Evolutionary conservation across 2,888 invertebrate genomes (phyloP), one percentile per base, ranked within the genome.

Genomic region (Argynnis bischoffii): DNA sequence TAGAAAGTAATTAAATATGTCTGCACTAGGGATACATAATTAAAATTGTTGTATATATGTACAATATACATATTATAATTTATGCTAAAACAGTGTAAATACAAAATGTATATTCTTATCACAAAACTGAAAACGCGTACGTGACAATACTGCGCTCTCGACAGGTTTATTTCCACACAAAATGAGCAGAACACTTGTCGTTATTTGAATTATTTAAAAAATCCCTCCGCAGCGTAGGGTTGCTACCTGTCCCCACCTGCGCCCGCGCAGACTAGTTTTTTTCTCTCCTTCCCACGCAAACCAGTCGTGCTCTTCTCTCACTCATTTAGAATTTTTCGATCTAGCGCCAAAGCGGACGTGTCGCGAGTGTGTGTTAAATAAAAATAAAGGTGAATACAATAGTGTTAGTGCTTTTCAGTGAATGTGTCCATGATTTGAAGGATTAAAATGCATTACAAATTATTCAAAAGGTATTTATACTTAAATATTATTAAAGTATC

Each of bases 401-500:
- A 48, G 41, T 46, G 46, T 59, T 71, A 72, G 66, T 64, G 65
- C 73, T 77, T 78, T 80, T 80, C 35, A 41, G 35, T 41, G 35
- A 41, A 41, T 77, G 73, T 71, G 76, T 76, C 77, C 75, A 74
- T 79, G 83, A 82, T 81, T 65, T 60, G 71, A 67, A 86, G 89
- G 87, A 92, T 59, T 48, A 59, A 5, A 48, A 59, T 92, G 92
- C 92, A 92, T 84, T 92, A 91, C 76, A 92, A 92, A 78, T 78
- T 92, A 66, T 91, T 92, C 76, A 90, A 88, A 80, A 91, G 92
- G 92, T 92, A 88, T 21, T 13, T n/a, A 8, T 26, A 11, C 4
- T 21, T 54, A 15, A 41, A 35, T 61, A 31, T 51, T 31, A 50
- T 6, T 61, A 2, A 14, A 46, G 11, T 41, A 41, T 11, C 2